Evolutionary conservation across 2,113 vertebrate genomes (phyloP).

Genomic region (Hemibagrus wyckioides): DNA sequence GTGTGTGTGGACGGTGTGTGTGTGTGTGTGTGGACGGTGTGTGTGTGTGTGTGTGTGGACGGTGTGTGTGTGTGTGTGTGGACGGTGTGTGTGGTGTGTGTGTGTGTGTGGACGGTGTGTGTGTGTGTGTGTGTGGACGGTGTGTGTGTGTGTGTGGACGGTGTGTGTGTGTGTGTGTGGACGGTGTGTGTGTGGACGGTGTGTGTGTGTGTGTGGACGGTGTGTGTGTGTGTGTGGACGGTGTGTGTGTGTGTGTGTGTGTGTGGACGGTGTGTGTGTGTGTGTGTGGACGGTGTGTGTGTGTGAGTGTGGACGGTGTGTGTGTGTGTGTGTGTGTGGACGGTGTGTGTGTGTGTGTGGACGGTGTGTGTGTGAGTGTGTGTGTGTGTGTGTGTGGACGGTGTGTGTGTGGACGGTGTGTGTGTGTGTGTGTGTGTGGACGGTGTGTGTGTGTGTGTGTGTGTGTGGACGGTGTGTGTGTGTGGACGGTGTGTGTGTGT

Average conservation of each 20-base stretch:
- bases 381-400: not conserved
- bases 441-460: too few species aligned
- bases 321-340: not conserved
- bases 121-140: not conserved
- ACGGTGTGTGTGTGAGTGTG: not conserved
- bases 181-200: not conserved
- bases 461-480: too few species aligned
- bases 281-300: too few species aligned
- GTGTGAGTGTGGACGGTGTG: too few species aligned
- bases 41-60: too few species aligned
- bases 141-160: constrained; percentile 13
- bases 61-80: too few species aligned
- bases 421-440: not conserved
- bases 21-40: not conserved
- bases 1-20: not conserved
- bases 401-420: not conserved
- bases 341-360: constrained; percentile 13
- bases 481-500: too few species aligned
- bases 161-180: not conserved
- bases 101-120: too few species aligned
- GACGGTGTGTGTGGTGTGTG: too few species aligned
- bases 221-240: not conserved
- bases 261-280: too few species aligned
- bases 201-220: not conserved
- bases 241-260: too few species aligned